Percentiles rank a stretch among this genome's conserved stretches.
These are phyloP conservation scores for Idaea aversata DNA, from an alignment of 2,888 invertebrate genomes.

Conservation along the genomic window DNA sequence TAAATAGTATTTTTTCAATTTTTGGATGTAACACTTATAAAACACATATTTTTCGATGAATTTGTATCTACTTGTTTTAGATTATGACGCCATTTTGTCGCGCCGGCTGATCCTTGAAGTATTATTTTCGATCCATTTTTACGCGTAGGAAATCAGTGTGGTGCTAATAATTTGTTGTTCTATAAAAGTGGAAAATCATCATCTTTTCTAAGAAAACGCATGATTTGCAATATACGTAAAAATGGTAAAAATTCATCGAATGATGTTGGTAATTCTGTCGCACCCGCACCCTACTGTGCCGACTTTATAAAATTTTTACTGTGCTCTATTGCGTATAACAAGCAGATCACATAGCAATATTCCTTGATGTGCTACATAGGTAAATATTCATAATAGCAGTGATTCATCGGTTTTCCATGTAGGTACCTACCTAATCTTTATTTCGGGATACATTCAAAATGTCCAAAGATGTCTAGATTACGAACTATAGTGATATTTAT, in stretches of 20 bases:
- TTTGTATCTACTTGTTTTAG: slow-evolving; percentile 55
- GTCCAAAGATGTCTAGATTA: neutral
- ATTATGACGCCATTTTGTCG: slow-evolving; percentile 79
- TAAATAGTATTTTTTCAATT: slow-evolving; percentile 5
- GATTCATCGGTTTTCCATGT: neutral
- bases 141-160: slow-evolving; percentile 41
- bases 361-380: neutral
- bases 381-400: neutral
- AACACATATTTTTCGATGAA: neutral
- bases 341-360: neutral
- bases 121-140: slow-evolving; percentile 58
- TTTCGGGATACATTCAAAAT: neutral
- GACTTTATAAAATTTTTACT: slow-evolving; percentile 14
- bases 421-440: neutral
- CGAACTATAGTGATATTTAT: neutral
- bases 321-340: neutral
- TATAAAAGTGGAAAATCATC: slow-evolving; percentile 8
- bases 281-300: slow-evolving; percentile 22
- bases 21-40: neutral
- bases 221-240: slow-evolving; percentile 20
- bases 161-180: slow-evolving; percentile 38
- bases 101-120: slow-evolving; percentile 76
- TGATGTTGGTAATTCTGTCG: slow-evolving; percentile 28
- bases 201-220: slow-evolving; percentile 2
- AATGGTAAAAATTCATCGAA: slow-evolving; percentile 9